Base-by-base conservation (phyloP, 2,797 vertebrate species). In the Notolepis coatsorum region DNA sequence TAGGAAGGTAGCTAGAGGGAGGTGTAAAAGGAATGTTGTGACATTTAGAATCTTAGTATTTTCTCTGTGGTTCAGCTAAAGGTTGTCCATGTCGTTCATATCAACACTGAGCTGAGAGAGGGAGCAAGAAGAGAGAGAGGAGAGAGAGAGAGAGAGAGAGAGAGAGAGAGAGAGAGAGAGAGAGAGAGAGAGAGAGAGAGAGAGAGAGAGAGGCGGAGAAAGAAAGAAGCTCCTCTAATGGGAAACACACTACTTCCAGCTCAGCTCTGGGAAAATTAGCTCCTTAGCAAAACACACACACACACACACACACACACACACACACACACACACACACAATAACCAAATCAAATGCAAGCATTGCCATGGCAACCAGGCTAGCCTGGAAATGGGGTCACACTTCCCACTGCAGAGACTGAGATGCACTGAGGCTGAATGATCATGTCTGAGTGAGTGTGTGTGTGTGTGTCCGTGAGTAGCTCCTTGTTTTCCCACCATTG, bases 371-470 rank as follows among this genome's bases (percentile, higher is more conserved):
- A 87, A 88, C 83, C 41, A 53, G 77, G 75, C 79, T 79, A 78
- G 75, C 83, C 75, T 83, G 79, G 80, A 93, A 92, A 91, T 67
- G 71, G 80, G 90, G 90, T 93, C 90, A 90, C 3, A 62, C 62
- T 71, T 84, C 66, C 55, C 65, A 87, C 75, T 77, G 71, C 84
- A 73, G 67, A 76, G 75, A 41, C 2, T n/a, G 39, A 70, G 82
- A 87, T 51, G 84, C 85, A 84, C 45, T 84, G 88, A 84, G 65
- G 84, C 87, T 86, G 81, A 92, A 92, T 68, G 71, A 84, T 75
- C 48, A 39, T 77, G 79, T 85, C 79, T 84, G 79, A 5, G 20
- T 56, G 61, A 62, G 37, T 13, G 52, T 20, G 2, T n/a, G 53
- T 56, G 24, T 42, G 53, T 30, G 53, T 35, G 55, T 33, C 38